Percentiles rank a stretch among this genome's conserved stretches.
phyloP scores from a whole-genome alignment of 2,797 vertebrate genomes.

The Acanthurus tractus region DNA sequence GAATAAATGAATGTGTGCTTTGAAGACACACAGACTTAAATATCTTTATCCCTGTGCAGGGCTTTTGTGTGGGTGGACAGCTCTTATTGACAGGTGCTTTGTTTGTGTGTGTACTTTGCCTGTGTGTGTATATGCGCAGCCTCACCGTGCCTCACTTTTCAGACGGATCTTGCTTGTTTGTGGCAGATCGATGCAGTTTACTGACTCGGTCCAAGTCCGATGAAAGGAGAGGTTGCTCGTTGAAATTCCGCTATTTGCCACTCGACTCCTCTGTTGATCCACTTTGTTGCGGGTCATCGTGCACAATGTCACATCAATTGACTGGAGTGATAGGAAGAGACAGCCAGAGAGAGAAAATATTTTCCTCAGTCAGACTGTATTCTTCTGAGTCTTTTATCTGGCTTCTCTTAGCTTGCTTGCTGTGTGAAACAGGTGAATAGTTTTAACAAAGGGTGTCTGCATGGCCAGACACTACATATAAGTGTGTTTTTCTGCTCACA shows the following conservation, averaged over 20 bases:
- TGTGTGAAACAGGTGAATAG: conserved; percentile 29
- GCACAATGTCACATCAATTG: conserved; percentile 79
- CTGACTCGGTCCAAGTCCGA: conserved; percentile 67
- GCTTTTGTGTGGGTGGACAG: conserved; percentile 42
- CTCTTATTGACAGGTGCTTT: conserved; percentile 64
- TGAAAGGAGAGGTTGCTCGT: conserved; percentile 77
- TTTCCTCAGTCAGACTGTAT: conserved; percentile 55
- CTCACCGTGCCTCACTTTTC: conserved; percentile 47
- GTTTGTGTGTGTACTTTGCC: conserved; percentile 45
- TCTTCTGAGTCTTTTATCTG: conserved; percentile 45
- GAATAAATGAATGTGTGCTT: not conserved
- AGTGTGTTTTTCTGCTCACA: not conserved
- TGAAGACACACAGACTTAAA: conserved; percentile 7
- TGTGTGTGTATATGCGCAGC: conserved; percentile 49
- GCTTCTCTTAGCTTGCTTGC: conserved; percentile 20
- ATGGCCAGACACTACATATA: conserved; percentile 13
- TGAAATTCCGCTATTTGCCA: conserved; percentile 79
- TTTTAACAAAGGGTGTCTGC: conserved; percentile 37
- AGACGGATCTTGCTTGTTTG: conserved; percentile 69
- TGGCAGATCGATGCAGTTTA: conserved; percentile 79
- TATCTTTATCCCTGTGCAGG: conserved; percentile 45
- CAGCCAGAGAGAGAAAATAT: conserved; percentile 43
- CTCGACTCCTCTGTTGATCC: conserved; percentile 75
- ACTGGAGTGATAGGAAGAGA: conserved; percentile 70
- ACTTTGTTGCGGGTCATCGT: conserved; percentile 75